These are phyloP conservation scores for Sycophaga agraensis DNA, from an alignment of 1,140 invertebrate species.

Conservation along the genomic window DNA sequence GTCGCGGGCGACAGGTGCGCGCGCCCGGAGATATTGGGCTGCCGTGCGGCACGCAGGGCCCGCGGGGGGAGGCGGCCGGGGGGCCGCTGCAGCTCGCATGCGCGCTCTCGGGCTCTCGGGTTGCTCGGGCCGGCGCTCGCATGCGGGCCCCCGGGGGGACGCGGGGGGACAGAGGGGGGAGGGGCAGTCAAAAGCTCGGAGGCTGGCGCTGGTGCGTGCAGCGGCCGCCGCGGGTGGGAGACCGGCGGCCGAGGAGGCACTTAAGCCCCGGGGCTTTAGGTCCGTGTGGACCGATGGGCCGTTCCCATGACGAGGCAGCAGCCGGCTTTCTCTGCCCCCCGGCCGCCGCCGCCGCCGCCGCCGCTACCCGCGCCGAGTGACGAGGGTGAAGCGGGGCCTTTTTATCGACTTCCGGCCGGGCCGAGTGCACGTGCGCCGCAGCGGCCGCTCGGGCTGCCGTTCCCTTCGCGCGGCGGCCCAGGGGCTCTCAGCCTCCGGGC, in stretches of 20 bases:
- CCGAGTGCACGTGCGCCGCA: slow-evolving; percentile 48
- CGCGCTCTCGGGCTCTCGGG: too few relatives aligned
- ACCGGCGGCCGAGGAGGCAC: slow-evolving; percentile 9
- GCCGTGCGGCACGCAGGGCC: too few relatives aligned
- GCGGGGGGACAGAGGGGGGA: neutral
- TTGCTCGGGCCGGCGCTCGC: too few relatives aligned
- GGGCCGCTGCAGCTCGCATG: too few relatives aligned
- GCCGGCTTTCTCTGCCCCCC: neutral
- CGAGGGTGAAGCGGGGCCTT: slow-evolving; percentile 55
- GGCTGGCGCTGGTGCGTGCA: neutral
- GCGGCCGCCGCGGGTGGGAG: neutral
- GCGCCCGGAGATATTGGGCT: too few relatives aligned
- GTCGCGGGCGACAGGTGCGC: too few relatives aligned
- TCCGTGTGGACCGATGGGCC: slow-evolving; percentile 33
- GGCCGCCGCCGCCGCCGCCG: neutral
- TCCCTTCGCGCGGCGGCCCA: too few relatives aligned
- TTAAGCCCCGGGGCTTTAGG: slow-evolving; percentile 24
- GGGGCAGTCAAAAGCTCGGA: slow-evolving; percentile 22
- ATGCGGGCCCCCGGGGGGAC: neutral
- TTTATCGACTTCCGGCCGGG: slow-evolving; percentile 58
- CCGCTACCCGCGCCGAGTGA: slow-evolving; percentile 46
- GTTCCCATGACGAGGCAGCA: slow-evolving; percentile 44
- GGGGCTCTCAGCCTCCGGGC: too few relatives aligned
- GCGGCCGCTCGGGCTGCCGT: neutral
- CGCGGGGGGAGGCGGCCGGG: too few relatives aligned